A percentile compares a stretch with the other conserved stretches of the same genome.
Evolutionary conservation across 2,113 vertebrate genomes (phyloP).

Genomic region (Perccottus glenii): DNA sequence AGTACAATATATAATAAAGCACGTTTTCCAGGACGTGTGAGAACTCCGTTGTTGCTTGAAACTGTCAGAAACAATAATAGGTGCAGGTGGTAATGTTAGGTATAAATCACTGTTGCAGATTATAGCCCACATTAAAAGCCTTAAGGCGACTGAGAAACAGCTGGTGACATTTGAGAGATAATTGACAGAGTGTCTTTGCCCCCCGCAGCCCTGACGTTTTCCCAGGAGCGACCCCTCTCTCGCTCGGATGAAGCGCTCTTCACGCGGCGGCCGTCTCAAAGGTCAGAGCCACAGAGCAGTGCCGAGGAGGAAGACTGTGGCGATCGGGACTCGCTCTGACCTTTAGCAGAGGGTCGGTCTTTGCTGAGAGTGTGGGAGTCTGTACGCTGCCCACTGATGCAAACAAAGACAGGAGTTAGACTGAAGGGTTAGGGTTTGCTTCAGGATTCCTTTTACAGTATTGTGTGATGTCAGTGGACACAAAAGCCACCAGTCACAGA

Average conservation of each 20-base stretch:
- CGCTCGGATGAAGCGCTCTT: slow-evolving; percentile 55
- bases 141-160: slow-evolving; percentile 37
- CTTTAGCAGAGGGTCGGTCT: slow-evolving; percentile 55
- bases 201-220: slow-evolving; percentile 52
- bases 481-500: no score
- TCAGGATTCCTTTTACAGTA: no score
- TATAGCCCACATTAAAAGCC: neutral
- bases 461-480: no score
- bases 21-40: no score
- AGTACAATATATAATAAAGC: no score
- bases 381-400: no score
- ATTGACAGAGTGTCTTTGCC: slow-evolving; percentile 51
- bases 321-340: slow-evolving; percentile 48
- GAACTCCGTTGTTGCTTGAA: no score
- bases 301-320: slow-evolving; percentile 26
- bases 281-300: slow-evolving; percentile 51
- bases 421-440: no score
- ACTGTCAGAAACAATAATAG: no score
- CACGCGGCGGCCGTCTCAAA: slow-evolving; percentile 47
- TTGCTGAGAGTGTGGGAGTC: no score
- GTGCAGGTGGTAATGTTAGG: neutral
- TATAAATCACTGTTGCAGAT: neutral
- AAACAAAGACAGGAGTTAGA: no score
- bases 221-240: slow-evolving; percentile 47
- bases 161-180: slow-evolving; percentile 71